Evolutionary conservation across 2,888 invertebrate genomes (phyloP), one percentile per base, ranked within the genome.

Genomic region (Polydrusus pterygomalis): DNA sequence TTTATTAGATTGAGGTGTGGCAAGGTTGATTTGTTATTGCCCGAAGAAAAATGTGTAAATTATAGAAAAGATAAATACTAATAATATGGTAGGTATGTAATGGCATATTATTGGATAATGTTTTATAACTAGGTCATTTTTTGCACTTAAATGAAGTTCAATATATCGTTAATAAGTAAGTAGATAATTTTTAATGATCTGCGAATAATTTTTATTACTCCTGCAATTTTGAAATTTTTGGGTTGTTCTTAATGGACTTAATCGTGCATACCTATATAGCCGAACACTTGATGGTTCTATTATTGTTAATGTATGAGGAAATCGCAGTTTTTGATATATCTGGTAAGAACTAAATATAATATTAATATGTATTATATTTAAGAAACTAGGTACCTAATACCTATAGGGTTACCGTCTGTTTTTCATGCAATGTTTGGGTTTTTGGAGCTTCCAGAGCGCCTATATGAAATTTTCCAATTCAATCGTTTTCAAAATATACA

Each of bases 1-100:
- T 64, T 25, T 64, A 49, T 30, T 34, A 64, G 30, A 47, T 13
- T 25, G 7, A 64, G 49, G 64, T 47, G 64, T 64, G 64, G 64
- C 64, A 64, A 64, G 64, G 64, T 64, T 49, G 34, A 20, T 47
- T 10, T 8, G 30, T 47, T 49, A 64, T 64, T 47, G 64, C 47
- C 49, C 25, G 30, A 64, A 30, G 64, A 8, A 34, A 64, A 64
- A 30, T 45, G 15, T 49, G n/a, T 15, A 17, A n/a, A n/a, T n/a
- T n/a, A n/a, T n/a, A 20, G 13, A 11, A 17, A 7, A 40, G 60
- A 60, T 60, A 40, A 60, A 38, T 38, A 25, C 25, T 3, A 34
- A 6, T 6, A 38, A 60, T 17, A 60, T 60, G 34, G 38, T 40
- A 62, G n/a, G n/a, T n/a, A n/a, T n/a, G n/a, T n/a, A n/a, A n/a